phyloP scores from a whole-genome alignment of 1,140 invertebrate genomes.

The Leguminivora glycinivorella region DNA sequence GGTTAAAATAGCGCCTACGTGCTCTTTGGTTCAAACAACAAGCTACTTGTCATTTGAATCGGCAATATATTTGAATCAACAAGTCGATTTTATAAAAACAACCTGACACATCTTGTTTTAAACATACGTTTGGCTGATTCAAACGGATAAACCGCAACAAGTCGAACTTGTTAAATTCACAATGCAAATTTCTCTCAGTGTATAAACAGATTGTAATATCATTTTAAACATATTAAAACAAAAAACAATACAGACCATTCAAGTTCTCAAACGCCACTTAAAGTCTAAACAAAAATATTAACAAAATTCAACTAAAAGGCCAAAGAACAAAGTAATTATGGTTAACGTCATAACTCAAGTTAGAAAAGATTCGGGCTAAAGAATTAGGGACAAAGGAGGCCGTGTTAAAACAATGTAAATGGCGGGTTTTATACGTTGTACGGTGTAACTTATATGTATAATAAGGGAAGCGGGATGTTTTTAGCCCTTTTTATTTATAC shows the following conservation, averaged over 20 bases:
- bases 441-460: constrained; percentile 4
- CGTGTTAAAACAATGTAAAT: constrained; percentile 1
- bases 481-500: background rate
- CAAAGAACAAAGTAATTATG: constrained; percentile 27
- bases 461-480: background rate
- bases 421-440: background rate
- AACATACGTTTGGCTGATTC: too few species aligned
- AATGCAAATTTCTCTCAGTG: too few species aligned
- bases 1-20: too few species aligned
- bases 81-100: too few species aligned
- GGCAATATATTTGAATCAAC: too few species aligned
- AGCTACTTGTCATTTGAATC: too few species aligned
- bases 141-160: too few species aligned
- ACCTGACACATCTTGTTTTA: too few species aligned
- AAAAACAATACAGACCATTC: background rate
- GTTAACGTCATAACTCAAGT: constrained; percentile 20
- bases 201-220: background rate
- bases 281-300: constrained; percentile 15
- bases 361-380: constrained; percentile 22
- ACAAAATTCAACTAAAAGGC: constrained; percentile 27
- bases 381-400: constrained; percentile 26
- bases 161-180: too few species aligned
- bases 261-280: constrained; percentile 13
- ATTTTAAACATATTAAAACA: background rate
- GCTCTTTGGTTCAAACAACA: too few species aligned